Evolutionary conservation across 2,888 invertebrate genomes (phyloP).

Genomic region (Zele albiditarsus): DNA sequence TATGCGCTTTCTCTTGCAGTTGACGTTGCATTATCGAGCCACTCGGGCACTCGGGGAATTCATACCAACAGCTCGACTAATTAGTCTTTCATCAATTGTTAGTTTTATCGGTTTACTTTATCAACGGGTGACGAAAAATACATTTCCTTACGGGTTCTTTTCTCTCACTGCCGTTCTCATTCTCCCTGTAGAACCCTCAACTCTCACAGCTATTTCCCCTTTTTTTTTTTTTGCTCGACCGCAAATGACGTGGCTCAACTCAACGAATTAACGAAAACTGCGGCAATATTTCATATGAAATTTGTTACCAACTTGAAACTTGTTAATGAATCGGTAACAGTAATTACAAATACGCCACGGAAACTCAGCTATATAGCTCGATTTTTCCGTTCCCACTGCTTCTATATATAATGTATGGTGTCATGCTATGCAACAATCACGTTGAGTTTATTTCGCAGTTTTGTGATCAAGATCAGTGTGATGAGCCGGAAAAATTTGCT

Average conservation of each 20-base stretch:
- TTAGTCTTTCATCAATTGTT: constrained; percentile 45
- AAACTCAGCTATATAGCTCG: neutral
- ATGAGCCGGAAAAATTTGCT: too few relatives aligned
- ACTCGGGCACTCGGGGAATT: constrained; percentile 22
- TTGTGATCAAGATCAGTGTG: too few relatives aligned
- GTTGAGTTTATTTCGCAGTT: too few relatives aligned
- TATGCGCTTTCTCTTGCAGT: neutral
- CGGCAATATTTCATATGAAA: constrained; percentile 26
- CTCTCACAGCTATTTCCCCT: constrained; percentile 19
- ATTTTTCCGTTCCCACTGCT: neutral
- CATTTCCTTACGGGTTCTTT: neutral
- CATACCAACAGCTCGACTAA: constrained; percentile 43
- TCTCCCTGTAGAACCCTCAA: neutral
- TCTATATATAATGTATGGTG: too few relatives aligned
- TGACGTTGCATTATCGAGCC: constrained; percentile 17
- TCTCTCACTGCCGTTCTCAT: neutral
- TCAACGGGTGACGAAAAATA: constrained; percentile 2
- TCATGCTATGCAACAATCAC: too few relatives aligned
- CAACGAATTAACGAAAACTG: constrained; percentile 1
- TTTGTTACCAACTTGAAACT: constrained; percentile 23
- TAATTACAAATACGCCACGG: neutral
- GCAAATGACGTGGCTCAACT: neutral
- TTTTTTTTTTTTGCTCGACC: neutral
- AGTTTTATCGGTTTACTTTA: constrained; percentile 42
- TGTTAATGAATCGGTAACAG: constrained; percentile 24